Evolutionary conservation across 2,888 invertebrate species (phyloP).

Genomic region (Agrotis ipsilon): DNA sequence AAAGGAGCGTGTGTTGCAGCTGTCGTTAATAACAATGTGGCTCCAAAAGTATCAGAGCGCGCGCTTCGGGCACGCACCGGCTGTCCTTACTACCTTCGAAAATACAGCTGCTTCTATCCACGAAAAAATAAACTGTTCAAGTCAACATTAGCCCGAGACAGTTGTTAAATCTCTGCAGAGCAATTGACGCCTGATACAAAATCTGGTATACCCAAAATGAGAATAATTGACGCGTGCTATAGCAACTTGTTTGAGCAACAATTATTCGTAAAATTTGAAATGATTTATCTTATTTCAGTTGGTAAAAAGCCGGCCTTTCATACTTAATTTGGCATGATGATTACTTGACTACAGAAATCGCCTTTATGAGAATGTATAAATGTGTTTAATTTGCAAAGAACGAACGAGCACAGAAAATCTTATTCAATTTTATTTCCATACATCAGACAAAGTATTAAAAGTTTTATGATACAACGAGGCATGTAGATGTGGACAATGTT

Average conservation of each 20-base stretch:
- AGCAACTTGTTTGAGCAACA: slow-evolving; percentile 6
- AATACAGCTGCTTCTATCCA: slow-evolving; percentile 74
- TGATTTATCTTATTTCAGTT: background rate
- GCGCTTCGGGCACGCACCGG: slow-evolving; percentile 72
- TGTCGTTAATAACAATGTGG: slow-evolving; percentile 84
- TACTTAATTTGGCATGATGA: background rate
- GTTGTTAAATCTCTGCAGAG: slow-evolving; percentile 46
- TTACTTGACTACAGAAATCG: background rate
- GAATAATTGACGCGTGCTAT: slow-evolving; percentile 1
- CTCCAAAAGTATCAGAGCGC: slow-evolving; percentile 75
- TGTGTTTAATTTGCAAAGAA: slow-evolving; percentile 4
- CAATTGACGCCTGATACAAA: slow-evolving; percentile 5
- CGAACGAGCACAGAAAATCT: background rate
- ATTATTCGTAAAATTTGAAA: background rate
- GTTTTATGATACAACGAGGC: background rate
- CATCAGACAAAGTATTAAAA: background rate
- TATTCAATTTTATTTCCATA: slow-evolving; percentile 1
- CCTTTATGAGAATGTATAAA: background rate
- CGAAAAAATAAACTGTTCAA: slow-evolving; percentile 44
- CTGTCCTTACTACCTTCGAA: slow-evolving; percentile 75
- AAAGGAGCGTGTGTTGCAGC: slow-evolving; percentile 80
- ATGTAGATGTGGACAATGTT: slow-evolving; percentile 25
- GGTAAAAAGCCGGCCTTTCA: background rate
- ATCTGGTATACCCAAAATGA: slow-evolving; percentile 1
- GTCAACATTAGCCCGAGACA: slow-evolving; percentile 40